phyloP scores from a whole-genome alignment of 2,888 invertebrate species.

The Fragum whitleyi region DNA sequence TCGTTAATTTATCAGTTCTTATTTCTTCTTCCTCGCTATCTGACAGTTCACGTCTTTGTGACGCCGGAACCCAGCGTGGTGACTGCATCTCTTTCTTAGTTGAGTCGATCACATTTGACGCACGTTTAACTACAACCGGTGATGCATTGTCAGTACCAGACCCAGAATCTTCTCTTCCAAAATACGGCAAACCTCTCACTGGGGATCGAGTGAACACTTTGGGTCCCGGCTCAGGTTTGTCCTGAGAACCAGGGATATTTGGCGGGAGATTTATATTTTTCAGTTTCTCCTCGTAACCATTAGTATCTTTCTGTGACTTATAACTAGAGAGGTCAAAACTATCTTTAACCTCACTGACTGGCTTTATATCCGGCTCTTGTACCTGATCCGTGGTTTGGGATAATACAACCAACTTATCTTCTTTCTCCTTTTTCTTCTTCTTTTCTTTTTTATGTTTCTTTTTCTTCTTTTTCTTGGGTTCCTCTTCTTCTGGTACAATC shows the following conservation, averaged over 20 bases:
- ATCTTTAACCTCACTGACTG: neutral
- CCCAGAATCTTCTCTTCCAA: neutral
- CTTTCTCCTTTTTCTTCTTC: constrained; percentile 61
- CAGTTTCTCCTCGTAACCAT: constrained; percentile 36
- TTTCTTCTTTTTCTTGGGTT: constrained; percentile 40
- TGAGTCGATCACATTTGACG: neutral
- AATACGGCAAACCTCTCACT: neutral
- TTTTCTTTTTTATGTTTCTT: constrained; percentile 69
- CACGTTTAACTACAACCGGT: neutral
- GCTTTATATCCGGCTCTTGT: neutral
- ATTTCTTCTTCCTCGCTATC: constrained; percentile 13
- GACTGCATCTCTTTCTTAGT: constrained; percentile 14
- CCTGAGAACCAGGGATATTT: constrained; percentile 32
- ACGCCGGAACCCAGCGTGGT: neutral
- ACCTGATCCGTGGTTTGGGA: neutral
- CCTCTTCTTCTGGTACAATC: constrained; percentile 34
- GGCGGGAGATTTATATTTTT: constrained; percentile 43
- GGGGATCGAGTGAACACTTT: constrained; percentile 31
- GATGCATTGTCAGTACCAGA: constrained; percentile 19
- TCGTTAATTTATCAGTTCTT: neutral
- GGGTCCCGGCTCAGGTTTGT: constrained; percentile 42
- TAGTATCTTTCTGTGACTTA: neutral
- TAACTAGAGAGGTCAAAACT: constrained; percentile 2
- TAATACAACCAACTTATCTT: constrained; percentile 43
- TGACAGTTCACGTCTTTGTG: neutral